phyloP scores from a whole-genome alignment of 2,797 vertebrate genomes.

The Vespertilio murinus region DNA sequence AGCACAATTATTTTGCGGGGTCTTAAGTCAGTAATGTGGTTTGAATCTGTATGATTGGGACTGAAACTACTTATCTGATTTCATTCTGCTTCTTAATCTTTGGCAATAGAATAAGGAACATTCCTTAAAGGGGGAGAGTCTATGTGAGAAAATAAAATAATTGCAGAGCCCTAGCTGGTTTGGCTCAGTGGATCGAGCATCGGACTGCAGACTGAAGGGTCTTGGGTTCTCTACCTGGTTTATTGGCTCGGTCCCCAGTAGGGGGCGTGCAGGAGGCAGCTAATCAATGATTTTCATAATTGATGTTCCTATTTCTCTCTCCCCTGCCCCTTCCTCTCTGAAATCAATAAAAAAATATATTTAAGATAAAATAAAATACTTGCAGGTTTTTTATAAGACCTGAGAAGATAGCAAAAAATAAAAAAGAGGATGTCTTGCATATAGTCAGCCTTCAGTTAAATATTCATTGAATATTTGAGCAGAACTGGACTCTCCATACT shows the following conservation, averaged over 20 bases:
- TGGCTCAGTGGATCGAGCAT: too few species aligned
- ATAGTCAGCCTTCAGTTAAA: slow-evolving; percentile 22
- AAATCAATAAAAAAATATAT: too few species aligned
- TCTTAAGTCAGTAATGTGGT: neutral
- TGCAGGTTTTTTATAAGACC: slow-evolving; percentile 12
- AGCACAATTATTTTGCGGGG: neutral
- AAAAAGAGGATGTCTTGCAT: neutral
- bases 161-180: neutral
- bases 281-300: too few species aligned
- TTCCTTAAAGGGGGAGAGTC: neutral
- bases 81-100: slow-evolving; percentile 35
- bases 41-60: neutral
- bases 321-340: too few species aligned
- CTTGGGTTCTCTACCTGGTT: too few species aligned
- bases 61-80: slow-evolving; percentile 2
- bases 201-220: too few species aligned
- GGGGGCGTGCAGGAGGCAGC: too few species aligned
- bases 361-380: neutral
- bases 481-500: slow-evolving; percentile 17
- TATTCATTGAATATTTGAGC: slow-evolving; percentile 54
- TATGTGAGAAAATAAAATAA: slow-evolving; percentile 12
- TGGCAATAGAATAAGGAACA: neutral
- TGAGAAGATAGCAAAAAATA: neutral
- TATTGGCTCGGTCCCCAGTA: too few species aligned
- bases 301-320: too few species aligned